phyloP scores from a whole-genome alignment of 2,797 vertebrate genomes.

The Rhinatrema bivittatum region DNA sequence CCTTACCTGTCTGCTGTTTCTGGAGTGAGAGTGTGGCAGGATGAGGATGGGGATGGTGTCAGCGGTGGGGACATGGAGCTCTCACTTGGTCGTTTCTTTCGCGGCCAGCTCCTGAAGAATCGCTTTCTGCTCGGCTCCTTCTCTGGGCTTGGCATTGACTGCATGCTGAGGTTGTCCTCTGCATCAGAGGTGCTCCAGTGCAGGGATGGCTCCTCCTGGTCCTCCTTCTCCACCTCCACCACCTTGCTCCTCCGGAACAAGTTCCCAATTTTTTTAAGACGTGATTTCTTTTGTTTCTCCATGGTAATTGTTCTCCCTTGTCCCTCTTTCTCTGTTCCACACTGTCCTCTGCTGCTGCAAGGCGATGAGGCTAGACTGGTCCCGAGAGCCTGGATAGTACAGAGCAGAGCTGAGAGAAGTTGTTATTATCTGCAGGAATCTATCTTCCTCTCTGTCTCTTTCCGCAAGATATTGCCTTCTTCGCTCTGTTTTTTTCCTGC shows the following conservation, averaged over 20 bases:
- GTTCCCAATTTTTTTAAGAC: not conserved
- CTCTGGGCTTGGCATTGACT: not conserved
- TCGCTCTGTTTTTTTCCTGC: not conserved
- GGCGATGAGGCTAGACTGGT: too few species aligned
- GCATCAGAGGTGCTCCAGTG: not conserved
- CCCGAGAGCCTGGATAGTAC: too few species aligned
- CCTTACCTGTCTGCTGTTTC: too few species aligned
- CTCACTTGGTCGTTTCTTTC: not conserved
- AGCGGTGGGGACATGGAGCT: not conserved
- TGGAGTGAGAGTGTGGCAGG: too few species aligned
- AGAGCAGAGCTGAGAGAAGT: too few species aligned
- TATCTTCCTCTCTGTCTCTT: not conserved
- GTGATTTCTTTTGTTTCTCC: slow-evolving; percentile 9
- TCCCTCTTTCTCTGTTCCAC: not conserved
- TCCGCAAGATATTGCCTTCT: not conserved
- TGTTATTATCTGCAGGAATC: too few species aligned
- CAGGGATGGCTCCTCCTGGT: not conserved
- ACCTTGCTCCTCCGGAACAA: not conserved
- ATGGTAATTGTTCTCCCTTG: slow-evolving; percentile 8
- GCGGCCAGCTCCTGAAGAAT: slow-evolving; percentile 8
- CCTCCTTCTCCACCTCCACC: not conserved
- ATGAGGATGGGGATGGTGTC: slow-evolving; percentile 6
- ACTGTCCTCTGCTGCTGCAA: too few species aligned
- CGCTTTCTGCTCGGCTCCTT: not conserved
- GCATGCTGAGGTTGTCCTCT: not conserved